These are phyloP conservation scores for Rhabdomys dilectus DNA, from an alignment of 2,113 vertebrate genomes.

Conservation along the genomic window DNA sequence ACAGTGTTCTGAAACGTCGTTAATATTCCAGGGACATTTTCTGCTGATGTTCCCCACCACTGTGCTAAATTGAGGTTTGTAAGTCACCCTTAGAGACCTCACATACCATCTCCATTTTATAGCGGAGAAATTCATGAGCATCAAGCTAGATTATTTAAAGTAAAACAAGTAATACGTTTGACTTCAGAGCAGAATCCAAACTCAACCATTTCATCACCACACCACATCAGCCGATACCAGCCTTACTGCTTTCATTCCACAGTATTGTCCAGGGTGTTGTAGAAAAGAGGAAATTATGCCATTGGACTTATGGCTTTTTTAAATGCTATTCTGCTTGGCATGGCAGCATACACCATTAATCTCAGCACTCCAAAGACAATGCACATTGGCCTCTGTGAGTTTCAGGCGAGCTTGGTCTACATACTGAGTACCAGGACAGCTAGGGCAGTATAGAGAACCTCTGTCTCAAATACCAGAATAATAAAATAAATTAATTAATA, in stretches of 20 bases:
- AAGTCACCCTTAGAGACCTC: background rate
- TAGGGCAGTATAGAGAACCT: background rate
- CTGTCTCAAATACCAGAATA: background rate
- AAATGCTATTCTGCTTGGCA: background rate
- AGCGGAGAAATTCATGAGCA: background rate
- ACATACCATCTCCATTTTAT: background rate
- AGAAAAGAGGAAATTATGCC: background rate
- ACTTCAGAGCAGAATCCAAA: constrained; percentile 16
- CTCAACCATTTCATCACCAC: background rate
- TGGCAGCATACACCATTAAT: background rate
- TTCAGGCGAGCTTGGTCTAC: background rate
- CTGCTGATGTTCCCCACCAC: too few species aligned
- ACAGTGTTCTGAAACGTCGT: background rate
- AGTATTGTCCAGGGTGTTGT: background rate
- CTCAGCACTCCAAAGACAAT: background rate
- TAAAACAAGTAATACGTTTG: constrained; percentile 14
- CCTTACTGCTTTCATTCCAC: background rate
- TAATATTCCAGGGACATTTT: background rate
- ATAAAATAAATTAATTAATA: too few species aligned
- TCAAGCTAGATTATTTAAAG: background rate
- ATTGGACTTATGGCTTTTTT: constrained; percentile 13
- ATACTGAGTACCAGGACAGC: background rate
- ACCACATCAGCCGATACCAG: background rate
- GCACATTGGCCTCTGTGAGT: background rate
- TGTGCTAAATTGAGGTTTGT: background rate